These are phyloP conservation scores for Cnemophilus loriae DNA, from an alignment of 2,113 vertebrate genomes.

Conservation along the genomic window DNA sequence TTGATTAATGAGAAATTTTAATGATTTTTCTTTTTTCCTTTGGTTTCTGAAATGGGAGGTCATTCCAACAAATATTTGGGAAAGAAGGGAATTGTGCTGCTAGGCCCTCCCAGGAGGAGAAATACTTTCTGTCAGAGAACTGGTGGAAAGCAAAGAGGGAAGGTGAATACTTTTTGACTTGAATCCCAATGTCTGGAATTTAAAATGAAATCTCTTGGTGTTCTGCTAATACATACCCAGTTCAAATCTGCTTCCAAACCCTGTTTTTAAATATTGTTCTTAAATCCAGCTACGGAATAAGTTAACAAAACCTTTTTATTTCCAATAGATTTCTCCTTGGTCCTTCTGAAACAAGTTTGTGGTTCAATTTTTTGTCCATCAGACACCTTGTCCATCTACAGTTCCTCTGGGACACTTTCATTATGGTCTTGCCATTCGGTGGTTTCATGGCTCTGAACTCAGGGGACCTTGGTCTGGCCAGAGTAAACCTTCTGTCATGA, in stretches of 20 bases:
- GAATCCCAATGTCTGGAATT: background rate
- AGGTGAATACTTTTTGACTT: background rate
- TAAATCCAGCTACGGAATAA: background rate
- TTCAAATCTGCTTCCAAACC: background rate
- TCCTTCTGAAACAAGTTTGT: background rate
- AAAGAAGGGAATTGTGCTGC: background rate
- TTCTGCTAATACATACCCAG: background rate
- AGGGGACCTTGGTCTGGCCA: background rate
- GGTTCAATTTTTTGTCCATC: background rate
- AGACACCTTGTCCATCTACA: rapidly evolving
- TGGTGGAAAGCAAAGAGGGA: background rate
- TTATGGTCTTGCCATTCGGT: background rate
- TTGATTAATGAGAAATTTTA: background rate
- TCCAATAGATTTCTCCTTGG: background rate
- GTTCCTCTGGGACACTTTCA: background rate
- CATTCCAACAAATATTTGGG: background rate
- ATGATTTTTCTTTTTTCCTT: background rate
- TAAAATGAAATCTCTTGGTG: background rate
- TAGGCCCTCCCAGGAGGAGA: background rate
- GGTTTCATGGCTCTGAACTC: background rate
- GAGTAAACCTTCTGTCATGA: background rate
- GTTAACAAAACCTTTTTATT: background rate
- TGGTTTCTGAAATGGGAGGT: background rate
- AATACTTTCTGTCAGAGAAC: background rate
- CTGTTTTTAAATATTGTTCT: background rate